Percentiles rank a stretch among this genome's conserved stretches.
Conservation (phyloP, 1,140 invertebrate species). For the Agrypnia vestita region DNA sequence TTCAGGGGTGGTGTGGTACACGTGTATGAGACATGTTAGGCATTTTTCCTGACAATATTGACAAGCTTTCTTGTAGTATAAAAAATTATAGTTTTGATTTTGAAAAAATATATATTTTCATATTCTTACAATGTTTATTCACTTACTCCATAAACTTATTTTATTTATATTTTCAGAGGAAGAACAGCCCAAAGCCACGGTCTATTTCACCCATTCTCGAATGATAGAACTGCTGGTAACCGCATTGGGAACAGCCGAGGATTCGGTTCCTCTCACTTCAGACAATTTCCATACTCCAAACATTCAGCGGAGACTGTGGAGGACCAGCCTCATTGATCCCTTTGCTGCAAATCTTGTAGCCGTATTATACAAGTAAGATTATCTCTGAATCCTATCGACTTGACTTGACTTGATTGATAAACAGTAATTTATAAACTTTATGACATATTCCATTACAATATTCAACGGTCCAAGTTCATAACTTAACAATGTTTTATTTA, state of each 20-base stretch:
- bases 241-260: slow-evolving; percentile 80
- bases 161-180: slow-evolving; percentile 62
- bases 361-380: slow-evolving; percentile 80
- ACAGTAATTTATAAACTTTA: slow-evolving; percentile 8
- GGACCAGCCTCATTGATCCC: slow-evolving; percentile 80
- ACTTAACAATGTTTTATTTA: slow-evolving; percentile 25
- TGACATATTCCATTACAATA: too few relatives aligned
- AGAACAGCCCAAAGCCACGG: slow-evolving; percentile 74
- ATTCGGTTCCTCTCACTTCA: slow-evolving; percentile 76
- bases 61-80: too few relatives aligned
- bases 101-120: too few relatives aligned
- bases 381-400: slow-evolving; percentile 16
- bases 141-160: too few relatives aligned
- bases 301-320: slow-evolving; percentile 78
- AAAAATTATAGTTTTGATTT: too few relatives aligned
- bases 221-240: slow-evolving; percentile 77
- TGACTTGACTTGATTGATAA: not conserved
- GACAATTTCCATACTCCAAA: slow-evolving; percentile 77
- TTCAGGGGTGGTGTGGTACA: too few relatives aligned
- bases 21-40: too few relatives aligned
- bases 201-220: slow-evolving; percentile 80
- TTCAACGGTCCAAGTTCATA: not conserved
- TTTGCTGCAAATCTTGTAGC: slow-evolving; percentile 86
- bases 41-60: too few relatives aligned
- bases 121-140: too few relatives aligned